These are phyloP conservation scores for Neolamprologus variostigma DNA, from an alignment of 2,113 vertebrate genomes.

Conservation along the genomic window DNA sequence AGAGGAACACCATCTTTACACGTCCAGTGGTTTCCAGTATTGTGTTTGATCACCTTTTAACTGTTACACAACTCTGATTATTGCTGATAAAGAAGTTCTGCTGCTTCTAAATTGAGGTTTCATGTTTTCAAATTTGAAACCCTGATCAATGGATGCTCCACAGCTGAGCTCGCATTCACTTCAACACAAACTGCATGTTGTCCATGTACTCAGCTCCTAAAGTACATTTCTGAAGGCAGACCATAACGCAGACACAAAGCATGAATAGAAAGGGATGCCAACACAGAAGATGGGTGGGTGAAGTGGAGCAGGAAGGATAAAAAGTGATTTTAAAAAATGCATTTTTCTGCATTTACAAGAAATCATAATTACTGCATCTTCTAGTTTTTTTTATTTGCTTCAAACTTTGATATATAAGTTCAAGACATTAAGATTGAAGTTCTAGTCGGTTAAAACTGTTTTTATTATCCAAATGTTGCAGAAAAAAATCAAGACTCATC, in stretches of 20 bases:
- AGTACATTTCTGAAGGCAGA: not conserved
- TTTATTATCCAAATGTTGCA: not conserved
- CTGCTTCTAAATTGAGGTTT: not conserved
- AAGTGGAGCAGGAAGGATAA: not conserved
- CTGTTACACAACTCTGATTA: not conserved
- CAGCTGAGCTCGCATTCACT: not conserved
- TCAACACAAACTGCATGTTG: accelerated
- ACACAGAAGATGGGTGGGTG: not conserved
- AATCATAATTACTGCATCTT: accelerated
- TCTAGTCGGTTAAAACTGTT: not conserved
- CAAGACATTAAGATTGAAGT: not conserved
- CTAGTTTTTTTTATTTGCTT: not conserved
- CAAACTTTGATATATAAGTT: not conserved
- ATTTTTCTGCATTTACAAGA: not conserved
- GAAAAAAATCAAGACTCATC: not conserved
- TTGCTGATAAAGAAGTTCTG: not conserved
- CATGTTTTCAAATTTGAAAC: not conserved
- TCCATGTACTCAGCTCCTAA: not conserved
- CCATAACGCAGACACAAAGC: not conserved
- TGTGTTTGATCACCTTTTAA: accelerated
- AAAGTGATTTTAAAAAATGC: not conserved
- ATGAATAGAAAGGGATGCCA: not conserved
- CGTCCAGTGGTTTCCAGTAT: not conserved
- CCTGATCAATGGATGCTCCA: accelerated
- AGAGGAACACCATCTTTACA: not conserved